Base-by-base conservation (phyloP, 2,797 vertebrate genomes). In the Chelmon rostratus region DNA sequence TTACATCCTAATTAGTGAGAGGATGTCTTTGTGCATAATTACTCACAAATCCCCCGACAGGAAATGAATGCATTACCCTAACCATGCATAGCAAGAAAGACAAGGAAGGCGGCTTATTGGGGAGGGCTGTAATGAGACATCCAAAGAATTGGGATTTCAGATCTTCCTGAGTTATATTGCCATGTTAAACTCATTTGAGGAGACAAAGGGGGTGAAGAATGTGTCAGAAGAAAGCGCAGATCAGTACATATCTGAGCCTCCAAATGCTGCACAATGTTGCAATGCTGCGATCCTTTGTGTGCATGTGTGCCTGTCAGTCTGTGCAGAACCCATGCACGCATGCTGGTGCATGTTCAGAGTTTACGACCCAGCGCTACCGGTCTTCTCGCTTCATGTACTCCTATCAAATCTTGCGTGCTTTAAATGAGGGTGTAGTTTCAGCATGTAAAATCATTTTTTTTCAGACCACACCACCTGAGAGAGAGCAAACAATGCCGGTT, bases 11-110 rank as follows among this genome's bases (percentile, higher is more conserved):
- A 88, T 93, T 91, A 93, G 78, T 72, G 81, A 78, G 73, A 92
- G 88, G 86, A 93, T 88, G 88, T 92, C 88, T 92, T 91, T 93
- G 89, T 92, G 88, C 83, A 88, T 89, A 92, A 94, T 90, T 91
- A 89, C 87, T 92, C 86, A 89, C 90, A 91, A 93, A 94, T 94
- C 93, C 88, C 89, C 78, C 85, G 79, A 89, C 92, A 93, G 90
- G 89, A 95, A 93, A 93, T 93, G 83, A 94, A 94, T 85, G 85
- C 77, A 89, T 92, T 90, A 85, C 53, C 73, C 73, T 76, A 86
- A 86, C 77, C 73, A 76, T 70, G 57, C 86, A 78, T 80, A 77
- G 89, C 82, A 62, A 87, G 81, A 81, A 66, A 88, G 50, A 82
- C 44, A 73, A 76, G 78, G 73, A 88, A 89, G 88, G 85, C 67